Evolutionary conservation across 2,797 vertebrate species (phyloP), one percentile per base, ranked within the genome.

Genomic region (Glyptemys insculpta): DNA sequence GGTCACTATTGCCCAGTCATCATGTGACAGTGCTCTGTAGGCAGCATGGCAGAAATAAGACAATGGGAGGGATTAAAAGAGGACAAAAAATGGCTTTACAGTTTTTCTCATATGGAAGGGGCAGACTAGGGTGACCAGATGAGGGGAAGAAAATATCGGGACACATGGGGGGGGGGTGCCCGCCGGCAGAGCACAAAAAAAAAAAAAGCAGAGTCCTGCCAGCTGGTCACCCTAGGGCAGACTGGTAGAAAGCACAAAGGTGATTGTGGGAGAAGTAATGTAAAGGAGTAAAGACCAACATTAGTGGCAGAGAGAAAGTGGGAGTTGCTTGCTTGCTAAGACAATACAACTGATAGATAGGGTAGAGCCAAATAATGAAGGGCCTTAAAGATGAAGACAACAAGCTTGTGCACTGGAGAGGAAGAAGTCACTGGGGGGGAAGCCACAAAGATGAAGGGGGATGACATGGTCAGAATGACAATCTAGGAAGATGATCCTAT

Each of bases 381-480:
- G 93, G 90, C 90, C 11, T 96, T 65, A 91, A 23, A 37, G 88
- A 91, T 87, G 81, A 86, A 87, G 59, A 95, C 93, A 96, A 95
- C 85, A 91, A 91, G 44, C 68, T 90, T 90, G 90, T 93, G 92
- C 88, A 74, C 52, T 52, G 94, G 96, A 91, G 95, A 59, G 2
- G 3, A 92, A 95, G 47, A 96, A 94, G 78, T 74, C 89, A 87
- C 52, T 88, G 56, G 79, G 84, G 84, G 83, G 90, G 21, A n/a
- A 86, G 90, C 0, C 96, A 44, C 74, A 49, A 76, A 76, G 4
- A 37, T 23, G n/a, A 68, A 68, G 19, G 65, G 23, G 72, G 12
- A 16, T 76, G 93, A 96, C 96, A 86, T 89, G 82, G 88, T 97
- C 95, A 96, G 95, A 92, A 92, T 90, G 81, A 47, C 44, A 16